phyloP scores from a whole-genome alignment of 1,140 invertebrate genomes.

The Eumeta japonica region DNA sequence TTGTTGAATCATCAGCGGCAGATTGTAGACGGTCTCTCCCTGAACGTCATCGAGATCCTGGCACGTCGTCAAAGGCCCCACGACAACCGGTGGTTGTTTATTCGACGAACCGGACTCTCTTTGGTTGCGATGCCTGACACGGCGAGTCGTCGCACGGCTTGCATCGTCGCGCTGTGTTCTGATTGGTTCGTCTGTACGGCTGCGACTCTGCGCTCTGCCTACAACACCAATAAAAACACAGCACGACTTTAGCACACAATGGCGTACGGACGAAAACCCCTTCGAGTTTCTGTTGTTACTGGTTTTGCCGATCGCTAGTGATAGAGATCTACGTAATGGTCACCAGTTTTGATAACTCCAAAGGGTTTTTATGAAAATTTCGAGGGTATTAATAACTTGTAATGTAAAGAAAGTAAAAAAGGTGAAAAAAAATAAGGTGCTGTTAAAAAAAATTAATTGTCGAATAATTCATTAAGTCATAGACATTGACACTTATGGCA shows the following conservation, averaged over 20 bases:
- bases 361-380: too few species aligned
- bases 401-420: too few species aligned
- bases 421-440: too few species aligned
- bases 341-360: too few species aligned
- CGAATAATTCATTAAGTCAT: too few species aligned
- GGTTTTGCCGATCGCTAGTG: too few species aligned
- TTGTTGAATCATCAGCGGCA: constrained; percentile 61
- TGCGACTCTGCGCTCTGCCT: constrained; percentile 53
- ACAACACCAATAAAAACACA: constrained; percentile 56
- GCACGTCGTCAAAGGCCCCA: constrained; percentile 54
- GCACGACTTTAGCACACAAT: constrained; percentile 50
- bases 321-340: too few species aligned
- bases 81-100: constrained; percentile 57
- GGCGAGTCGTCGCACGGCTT: constrained; percentile 38
- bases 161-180: constrained; percentile 53
- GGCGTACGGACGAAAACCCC: not conserved
- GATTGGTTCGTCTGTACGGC: constrained; percentile 54
- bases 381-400: too few species aligned
- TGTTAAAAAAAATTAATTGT: too few species aligned
- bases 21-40: constrained; percentile 52
- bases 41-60: constrained; percentile 50
- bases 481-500: constrained; percentile 25
- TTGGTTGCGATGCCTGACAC: constrained; percentile 41
- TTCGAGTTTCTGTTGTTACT: too few species aligned
- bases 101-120: constrained; percentile 62